Evolutionary conservation across 2,888 invertebrate species (phyloP).

Genomic region (Bellardia pandia): DNA sequence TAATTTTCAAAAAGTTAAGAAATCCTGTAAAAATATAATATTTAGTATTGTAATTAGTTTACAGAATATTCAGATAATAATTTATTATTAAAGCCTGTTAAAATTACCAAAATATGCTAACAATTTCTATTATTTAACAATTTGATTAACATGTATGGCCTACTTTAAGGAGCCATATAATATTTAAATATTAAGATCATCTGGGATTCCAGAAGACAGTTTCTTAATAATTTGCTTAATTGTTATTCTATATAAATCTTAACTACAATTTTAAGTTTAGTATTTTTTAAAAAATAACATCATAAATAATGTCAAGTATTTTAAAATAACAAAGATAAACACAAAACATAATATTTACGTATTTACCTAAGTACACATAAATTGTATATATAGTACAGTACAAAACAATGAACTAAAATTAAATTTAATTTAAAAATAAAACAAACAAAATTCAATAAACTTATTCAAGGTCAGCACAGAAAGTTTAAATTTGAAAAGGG

Average conservation of each 20-base stretch:
- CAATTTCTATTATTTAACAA: background rate
- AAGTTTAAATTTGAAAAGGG: constrained; percentile 22
- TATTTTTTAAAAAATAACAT: no score
- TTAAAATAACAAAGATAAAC: background rate
- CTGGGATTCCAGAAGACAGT: no score
- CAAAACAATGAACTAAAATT: constrained; percentile 1
- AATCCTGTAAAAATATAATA: background rate
- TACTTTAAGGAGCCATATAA: background rate
- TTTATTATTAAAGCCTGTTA: no score
- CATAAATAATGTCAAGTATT: constrained; percentile 7
- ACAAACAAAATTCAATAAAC: constrained; percentile 48
- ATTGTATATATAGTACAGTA: no score
- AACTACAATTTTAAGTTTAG: no score
- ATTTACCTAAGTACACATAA: background rate
- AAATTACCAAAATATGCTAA: no score
- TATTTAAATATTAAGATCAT: no score
- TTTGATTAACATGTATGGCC: background rate
- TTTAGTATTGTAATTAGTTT: background rate
- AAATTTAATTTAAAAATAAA: constrained; percentile 17
- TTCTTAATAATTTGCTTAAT: no score
- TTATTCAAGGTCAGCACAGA: constrained; percentile 53
- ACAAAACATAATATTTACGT: background rate
- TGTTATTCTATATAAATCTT: no score
- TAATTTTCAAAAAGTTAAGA: background rate
- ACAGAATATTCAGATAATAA: no score